phyloP scores from a whole-genome alignment of 2,888 invertebrate genomes.

The Drosophila prolongata region DNA sequence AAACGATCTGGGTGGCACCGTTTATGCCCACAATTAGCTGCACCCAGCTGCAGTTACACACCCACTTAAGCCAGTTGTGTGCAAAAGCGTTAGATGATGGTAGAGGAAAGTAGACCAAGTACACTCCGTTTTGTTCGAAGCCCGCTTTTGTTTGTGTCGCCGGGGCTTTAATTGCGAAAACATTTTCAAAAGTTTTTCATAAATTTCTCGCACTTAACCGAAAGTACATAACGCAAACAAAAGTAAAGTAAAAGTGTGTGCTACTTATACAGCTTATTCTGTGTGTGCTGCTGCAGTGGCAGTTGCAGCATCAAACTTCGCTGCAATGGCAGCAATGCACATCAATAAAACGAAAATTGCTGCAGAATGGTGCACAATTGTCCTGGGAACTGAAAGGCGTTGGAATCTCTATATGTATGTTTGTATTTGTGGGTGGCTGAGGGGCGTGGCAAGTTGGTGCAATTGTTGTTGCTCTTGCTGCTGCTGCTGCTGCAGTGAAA shows the following conservation, averaged over 20 bases:
- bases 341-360: conserved; percentile 74
- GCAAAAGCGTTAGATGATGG: conserved; percentile 38
- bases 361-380: conserved; percentile 58
- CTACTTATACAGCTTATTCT: conserved; percentile 62
- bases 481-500: conserved; percentile 56
- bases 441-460: conserved; percentile 42
- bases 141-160: conserved; percentile 25
- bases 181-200: conserved; percentile 73
- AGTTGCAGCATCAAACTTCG: conserved; percentile 56
- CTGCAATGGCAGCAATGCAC: conserved; percentile 49
- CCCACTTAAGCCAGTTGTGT: conserved; percentile 35
- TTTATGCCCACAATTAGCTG: conserved; percentile 45
- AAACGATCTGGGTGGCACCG: conserved; percentile 26
- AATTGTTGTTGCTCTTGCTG: conserved; percentile 17
- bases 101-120: conserved; percentile 36
- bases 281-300: conserved; percentile 27
- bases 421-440: neutral
- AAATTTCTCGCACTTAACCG: conserved; percentile 69
- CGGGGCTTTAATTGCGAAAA: conserved; percentile 61
- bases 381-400: conserved; percentile 33
- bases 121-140: conserved; percentile 25
- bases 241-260: conserved; percentile 65
- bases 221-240: conserved; percentile 49
- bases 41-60: conserved; percentile 42
- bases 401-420: neutral